Conservation (phyloP, 2,888 invertebrate genomes). For the Camptogramma bilineatum region DNA sequence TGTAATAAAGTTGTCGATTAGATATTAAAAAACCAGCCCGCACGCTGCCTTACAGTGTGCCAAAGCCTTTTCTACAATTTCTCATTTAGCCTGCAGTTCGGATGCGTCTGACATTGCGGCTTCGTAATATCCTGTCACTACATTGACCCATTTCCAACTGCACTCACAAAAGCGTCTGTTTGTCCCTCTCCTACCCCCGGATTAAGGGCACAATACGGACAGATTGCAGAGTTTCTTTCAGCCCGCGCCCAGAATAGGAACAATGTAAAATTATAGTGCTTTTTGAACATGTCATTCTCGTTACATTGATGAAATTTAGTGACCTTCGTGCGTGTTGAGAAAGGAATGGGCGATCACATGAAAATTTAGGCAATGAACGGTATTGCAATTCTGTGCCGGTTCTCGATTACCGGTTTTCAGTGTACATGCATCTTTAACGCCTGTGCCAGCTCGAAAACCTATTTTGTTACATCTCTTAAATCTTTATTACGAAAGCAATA, state of each 20-base stretch:
- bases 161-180: slow-evolving; percentile 52
- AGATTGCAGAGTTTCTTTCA: slow-evolving; percentile 2
- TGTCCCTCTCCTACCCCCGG: slow-evolving; percentile 45
- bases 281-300: neutral
- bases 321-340: too few relatives aligned
- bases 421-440: slow-evolving; percentile 33
- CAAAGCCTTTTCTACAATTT: slow-evolving; percentile 63
- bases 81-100: slow-evolving; percentile 75
- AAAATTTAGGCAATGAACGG: too few relatives aligned
- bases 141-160: slow-evolving; percentile 67
- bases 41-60: slow-evolving; percentile 31
- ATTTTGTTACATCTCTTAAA: slow-evolving; percentile 61
- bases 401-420: slow-evolving; percentile 4
- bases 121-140: slow-evolving; percentile 81
- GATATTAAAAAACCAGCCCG: neutral
- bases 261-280: neutral
- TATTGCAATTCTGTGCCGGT: neutral
- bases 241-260: neutral
- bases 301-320: neutral
- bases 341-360: too few relatives aligned
- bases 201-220: slow-evolving; percentile 29
- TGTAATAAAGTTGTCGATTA: too few relatives aligned
- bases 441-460: slow-evolving; percentile 52
- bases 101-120: slow-evolving; percentile 75
- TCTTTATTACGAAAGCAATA: slow-evolving; percentile 80